These are phyloP conservation scores for Cynoglossus semilaevis DNA, from an alignment of 2,113 vertebrate species.

Conservation along the genomic window DNA sequence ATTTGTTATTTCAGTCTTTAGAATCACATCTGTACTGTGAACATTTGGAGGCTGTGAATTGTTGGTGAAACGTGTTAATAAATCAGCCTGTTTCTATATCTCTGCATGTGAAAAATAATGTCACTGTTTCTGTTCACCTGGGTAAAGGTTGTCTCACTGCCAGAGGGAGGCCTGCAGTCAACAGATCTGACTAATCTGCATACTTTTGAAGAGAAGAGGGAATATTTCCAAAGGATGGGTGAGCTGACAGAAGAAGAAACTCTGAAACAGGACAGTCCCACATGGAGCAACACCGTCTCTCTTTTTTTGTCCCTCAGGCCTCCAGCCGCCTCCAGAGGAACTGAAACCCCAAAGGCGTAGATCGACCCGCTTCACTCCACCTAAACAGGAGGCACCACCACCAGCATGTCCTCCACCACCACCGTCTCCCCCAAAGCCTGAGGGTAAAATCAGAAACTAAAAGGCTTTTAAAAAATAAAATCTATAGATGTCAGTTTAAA, in stretches of 20 bases:
- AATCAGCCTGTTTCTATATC: not conserved
- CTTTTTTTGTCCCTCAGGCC: not conserved
- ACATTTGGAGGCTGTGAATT: no score
- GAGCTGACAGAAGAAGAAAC: not conserved
- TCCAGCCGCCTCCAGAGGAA: slow-evolving; percentile 50
- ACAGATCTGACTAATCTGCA: slow-evolving; percentile 45
- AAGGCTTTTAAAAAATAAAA: no score
- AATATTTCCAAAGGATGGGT: slow-evolving; percentile 90
- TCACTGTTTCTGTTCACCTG: not conserved
- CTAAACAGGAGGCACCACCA: slow-evolving; percentile 2
- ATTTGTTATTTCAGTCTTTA: no score
- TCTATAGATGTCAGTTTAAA: no score
- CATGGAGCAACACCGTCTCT: no score
- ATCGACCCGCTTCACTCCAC: slow-evolving; percentile 14
- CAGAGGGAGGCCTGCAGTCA: slow-evolving; percentile 17
- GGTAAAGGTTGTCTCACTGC: slow-evolving; percentile 24
- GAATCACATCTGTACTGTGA: no score
- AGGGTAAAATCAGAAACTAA: slow-evolving; percentile 52
- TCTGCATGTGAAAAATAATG: not conserved
- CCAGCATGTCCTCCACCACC: slow-evolving; percentile 1
- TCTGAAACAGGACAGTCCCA: not conserved
- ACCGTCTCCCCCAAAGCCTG: slow-evolving; percentile 33
- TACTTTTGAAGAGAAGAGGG: slow-evolving; percentile 83
- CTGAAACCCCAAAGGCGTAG: slow-evolving; percentile 58
- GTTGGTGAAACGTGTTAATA: not conserved